Conservation (phyloP, 2,797 vertebrate genomes). For the Morelia viridis region DNA sequence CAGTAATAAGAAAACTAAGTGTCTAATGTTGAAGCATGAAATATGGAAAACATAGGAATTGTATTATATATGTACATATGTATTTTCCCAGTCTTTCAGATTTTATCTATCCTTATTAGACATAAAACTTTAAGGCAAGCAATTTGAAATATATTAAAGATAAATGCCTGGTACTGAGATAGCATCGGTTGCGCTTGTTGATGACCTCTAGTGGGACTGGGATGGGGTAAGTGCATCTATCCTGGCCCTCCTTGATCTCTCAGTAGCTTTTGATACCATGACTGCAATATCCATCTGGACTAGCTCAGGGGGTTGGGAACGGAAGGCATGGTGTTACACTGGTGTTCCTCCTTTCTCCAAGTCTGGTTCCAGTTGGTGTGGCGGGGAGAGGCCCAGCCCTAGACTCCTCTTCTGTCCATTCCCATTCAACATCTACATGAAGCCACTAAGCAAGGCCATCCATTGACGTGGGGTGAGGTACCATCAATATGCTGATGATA, state of each 20-base stretch:
- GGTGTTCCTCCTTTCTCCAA: too few relatives aligned
- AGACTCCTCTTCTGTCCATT: too few relatives aligned
- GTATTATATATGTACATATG: background rate
- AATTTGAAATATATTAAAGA: background rate
- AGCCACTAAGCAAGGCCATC: too few relatives aligned
- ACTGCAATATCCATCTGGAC: too few relatives aligned
- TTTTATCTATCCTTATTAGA: background rate
- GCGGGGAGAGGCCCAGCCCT: too few relatives aligned
- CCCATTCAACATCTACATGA: too few relatives aligned
- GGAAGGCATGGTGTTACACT: too few relatives aligned
- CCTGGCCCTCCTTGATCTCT: background rate
- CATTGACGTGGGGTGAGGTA: too few relatives aligned
- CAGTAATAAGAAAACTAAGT: background rate
- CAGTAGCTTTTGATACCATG: too few relatives aligned
- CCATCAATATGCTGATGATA: too few relatives aligned
- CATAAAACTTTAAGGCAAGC: background rate
- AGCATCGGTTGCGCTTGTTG: background rate
- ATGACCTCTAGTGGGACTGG: background rate
- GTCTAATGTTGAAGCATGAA: background rate
- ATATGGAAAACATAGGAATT: background rate
- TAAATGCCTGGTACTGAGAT: background rate
- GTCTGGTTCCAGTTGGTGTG: too few relatives aligned
- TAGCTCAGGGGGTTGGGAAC: too few relatives aligned
- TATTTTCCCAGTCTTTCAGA: background rate
- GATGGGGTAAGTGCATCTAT: background rate